Evolutionary conservation across 1,140 invertebrate species (phyloP), one percentile per base, ranked within the genome.

Genomic region (Ooceraea biroi): DNA sequence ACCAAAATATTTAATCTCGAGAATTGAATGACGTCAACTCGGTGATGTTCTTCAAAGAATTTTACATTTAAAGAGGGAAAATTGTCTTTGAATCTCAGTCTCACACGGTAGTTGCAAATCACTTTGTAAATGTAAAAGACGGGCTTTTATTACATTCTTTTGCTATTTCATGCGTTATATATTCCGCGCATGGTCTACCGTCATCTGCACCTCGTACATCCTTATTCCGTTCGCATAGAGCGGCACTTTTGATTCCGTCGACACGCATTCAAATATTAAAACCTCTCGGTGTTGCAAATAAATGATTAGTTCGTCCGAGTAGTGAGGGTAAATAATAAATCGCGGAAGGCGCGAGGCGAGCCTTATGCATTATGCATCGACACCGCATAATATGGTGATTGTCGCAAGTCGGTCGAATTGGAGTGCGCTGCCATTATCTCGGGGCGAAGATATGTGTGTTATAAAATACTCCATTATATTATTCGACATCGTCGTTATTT

Each of bases 241-340:
- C 50, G 50, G 1, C 11, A 36, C 60, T 44, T 57, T 69, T 66
- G 76, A 68, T 69, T 52, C 17, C 63, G 36, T 46, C 12, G 30
- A 77, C 19, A n/a, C 19, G 48, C 30, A 55, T 55, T 78, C 11
- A 78, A 78, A 78, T 69, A 78, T 78, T 69, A 22, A 78, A 44
- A 69, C 30, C 30, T 27, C 22, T 68, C 65, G 22, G 27, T 48
- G 36, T 19, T 44, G 63, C 76, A 78, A 65, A 69, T 78, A 78
- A 78, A 78, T 78, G 36, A 78, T 78, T 78, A 78, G 48, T 27
- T 78, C 41, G 48, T 55, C 5, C 74, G 30, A 77, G 19, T 14
- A 36, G 63, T 19, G 22, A 25, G n/a, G 50, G 10, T 78, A 78
- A 78, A 78, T 78, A 78, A 78, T 78, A 69, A 69, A 78, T 78